Conservation (phyloP, 2,888 invertebrate species). For the Macrophya alboannulata region DNA sequence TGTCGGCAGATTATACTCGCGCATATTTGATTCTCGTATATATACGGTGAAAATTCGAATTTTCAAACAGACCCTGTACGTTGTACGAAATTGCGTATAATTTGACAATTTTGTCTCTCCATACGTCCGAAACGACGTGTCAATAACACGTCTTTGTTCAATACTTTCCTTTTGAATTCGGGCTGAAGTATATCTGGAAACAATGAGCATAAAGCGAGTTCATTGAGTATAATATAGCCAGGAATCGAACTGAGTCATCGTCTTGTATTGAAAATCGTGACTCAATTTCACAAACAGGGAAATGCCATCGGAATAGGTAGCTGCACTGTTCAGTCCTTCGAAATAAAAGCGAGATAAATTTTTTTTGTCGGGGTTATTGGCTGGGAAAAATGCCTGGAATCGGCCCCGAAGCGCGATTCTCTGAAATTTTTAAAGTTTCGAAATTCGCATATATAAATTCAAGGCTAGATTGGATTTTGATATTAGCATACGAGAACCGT, state of each 20-base stretch:
- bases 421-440: slow-evolving; percentile 42
- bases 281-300: not conserved
- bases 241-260: not conserved
- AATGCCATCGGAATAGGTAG: not conserved
- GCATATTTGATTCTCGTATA: not conserved
- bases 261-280: not conserved
- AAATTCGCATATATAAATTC: slow-evolving; percentile 54
- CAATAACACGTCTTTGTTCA: not conserved
- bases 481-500: slow-evolving; percentile 64
- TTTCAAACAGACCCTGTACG: not conserved
- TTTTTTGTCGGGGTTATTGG: not conserved
- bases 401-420: not conserved
- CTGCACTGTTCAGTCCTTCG: not conserved
- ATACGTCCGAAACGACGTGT: not conserved
- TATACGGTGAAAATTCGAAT: not conserved
- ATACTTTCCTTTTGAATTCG: slow-evolving; percentile 6
- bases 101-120: not conserved
- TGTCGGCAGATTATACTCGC: too few relatives aligned
- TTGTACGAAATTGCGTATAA: not conserved
- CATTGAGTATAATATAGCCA: not conserved
- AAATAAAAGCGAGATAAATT: not conserved
- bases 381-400: not conserved
- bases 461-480: slow-evolving; percentile 61
- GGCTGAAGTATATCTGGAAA: not conserved
- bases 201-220: not conserved